phyloP scores from a whole-genome alignment of 2,888 invertebrate species.

The Caenorhabditis sp. region DNA sequence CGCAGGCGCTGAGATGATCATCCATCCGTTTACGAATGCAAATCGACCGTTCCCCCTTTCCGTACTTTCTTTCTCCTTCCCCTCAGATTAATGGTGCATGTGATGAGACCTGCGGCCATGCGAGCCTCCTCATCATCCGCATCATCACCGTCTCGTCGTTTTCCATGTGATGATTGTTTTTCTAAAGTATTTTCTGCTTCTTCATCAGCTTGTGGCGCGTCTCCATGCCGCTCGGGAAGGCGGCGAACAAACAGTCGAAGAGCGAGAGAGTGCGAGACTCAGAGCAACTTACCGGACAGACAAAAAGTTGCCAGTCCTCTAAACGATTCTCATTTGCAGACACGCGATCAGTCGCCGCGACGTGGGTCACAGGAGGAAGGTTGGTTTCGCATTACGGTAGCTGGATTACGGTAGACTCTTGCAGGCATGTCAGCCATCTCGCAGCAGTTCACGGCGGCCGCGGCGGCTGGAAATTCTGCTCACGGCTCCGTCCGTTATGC shows the following conservation, averaged over 20 bases:
- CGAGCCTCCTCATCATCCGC: conserved; percentile 15
- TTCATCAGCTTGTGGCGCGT: conserved; percentile 18
- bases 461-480: conserved; percentile 60
- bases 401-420: background rate
- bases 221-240: background rate
- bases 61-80: background rate
- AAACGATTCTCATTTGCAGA: conserved; percentile 47
- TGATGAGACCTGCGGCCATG: conserved; percentile 1
- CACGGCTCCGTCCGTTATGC: conserved; percentile 71
- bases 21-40: too few species aligned
- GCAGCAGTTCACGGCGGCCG: conserved; percentile 66
- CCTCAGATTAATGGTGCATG: conserved; percentile 35
- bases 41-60: background rate
- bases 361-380: conserved; percentile 59
- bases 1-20: too few species aligned
- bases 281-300: conserved; percentile 37
- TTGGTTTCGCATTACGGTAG: background rate
- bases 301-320: background rate
- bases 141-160: conserved; percentile 1
- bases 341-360: conserved; percentile 57
- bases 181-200: conserved; percentile 45
- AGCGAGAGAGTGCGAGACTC: conserved; percentile 8
- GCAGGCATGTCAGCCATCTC: conserved; percentile 57
- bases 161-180: conserved; percentile 50
- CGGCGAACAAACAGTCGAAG: conserved; percentile 41